Evolutionary conservation across 2,113 vertebrate species (phyloP).

Genomic region (Rutilus rutilus): DNA sequence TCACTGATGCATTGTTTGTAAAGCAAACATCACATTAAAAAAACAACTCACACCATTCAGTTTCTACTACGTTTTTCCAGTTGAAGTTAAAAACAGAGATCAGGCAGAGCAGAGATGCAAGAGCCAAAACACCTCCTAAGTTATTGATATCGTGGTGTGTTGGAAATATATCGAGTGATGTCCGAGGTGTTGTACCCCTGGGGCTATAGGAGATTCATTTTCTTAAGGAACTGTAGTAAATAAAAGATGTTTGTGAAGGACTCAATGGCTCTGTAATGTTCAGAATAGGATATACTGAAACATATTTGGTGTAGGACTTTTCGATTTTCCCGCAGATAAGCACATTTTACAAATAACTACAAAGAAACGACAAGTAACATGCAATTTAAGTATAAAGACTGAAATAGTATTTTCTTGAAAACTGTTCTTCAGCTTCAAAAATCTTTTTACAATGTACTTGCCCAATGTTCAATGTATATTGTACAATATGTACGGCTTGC

Average conservation of each 20-base stretch:
- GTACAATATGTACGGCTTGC: not conserved
- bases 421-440: no score
- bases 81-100: slow-evolving; percentile 2
- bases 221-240: not conserved
- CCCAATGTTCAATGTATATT: not conserved
- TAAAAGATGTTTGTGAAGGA: not conserved
- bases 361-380: no score
- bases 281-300: not conserved
- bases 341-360: no score
- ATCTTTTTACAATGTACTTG: not conserved
- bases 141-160: not conserved
- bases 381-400: no score
- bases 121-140: not conserved
- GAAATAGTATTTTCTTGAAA: no score
- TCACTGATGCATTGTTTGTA: slow-evolving; percentile 1
- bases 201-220: not conserved
- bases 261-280: not conserved
- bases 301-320: no score
- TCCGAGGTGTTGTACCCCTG: not conserved
- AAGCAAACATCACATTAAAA: slow-evolving; percentile 21
- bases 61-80: not conserved
- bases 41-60: not conserved
- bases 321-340: no score
- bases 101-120: not conserved
- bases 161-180: not conserved